Evolutionary conservation across 2,888 invertebrate species (phyloP).

Genomic region (Sinelater perroti): DNA sequence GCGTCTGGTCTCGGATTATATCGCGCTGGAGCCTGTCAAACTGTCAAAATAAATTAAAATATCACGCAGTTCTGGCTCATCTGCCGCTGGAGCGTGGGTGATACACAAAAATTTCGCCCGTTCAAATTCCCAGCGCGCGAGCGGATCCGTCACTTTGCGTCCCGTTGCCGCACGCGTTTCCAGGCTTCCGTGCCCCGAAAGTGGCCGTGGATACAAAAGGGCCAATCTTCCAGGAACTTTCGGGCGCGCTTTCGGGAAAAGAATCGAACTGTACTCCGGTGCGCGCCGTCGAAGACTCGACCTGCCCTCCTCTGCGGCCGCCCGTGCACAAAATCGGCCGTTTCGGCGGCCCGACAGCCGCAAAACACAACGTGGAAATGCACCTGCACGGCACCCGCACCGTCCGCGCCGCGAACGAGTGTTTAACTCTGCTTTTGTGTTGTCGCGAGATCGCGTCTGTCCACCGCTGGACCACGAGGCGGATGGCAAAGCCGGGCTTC

Average conservation of each 20-base stretch:
- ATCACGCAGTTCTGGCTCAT: slow-evolving; percentile 28
- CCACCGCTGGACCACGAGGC: slow-evolving; percentile 43
- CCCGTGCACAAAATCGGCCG: too few species aligned
- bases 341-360: too few species aligned
- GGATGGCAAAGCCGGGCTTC: slow-evolving; percentile 46
- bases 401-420: slow-evolving; percentile 35
- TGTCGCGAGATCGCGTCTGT: slow-evolving; percentile 42
- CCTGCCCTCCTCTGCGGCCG: too few species aligned
- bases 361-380: slow-evolving; percentile 20
- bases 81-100: slow-evolving; percentile 22
- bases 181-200: too few species aligned
- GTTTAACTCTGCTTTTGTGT: slow-evolving; percentile 41
- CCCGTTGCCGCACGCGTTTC: background rate
- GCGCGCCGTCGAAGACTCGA: too few species aligned
- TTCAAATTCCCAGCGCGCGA: slow-evolving; percentile 5
- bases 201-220: too few species aligned
- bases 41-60: slow-evolving; percentile 35
- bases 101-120: slow-evolving; percentile 23
- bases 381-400: slow-evolving; percentile 37
- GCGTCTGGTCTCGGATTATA: slow-evolving; percentile 37
- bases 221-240: too few species aligned
- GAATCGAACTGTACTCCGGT: too few species aligned
- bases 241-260: too few species aligned
- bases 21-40: slow-evolving; percentile 30
- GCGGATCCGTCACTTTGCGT: background rate